A percentile compares a stretch with the other conserved stretches of the same genome.
These are phyloP conservation scores for Xerus inauris DNA, from an alignment of 2,113 vertebrate genomes.

Conservation along the genomic window DNA sequence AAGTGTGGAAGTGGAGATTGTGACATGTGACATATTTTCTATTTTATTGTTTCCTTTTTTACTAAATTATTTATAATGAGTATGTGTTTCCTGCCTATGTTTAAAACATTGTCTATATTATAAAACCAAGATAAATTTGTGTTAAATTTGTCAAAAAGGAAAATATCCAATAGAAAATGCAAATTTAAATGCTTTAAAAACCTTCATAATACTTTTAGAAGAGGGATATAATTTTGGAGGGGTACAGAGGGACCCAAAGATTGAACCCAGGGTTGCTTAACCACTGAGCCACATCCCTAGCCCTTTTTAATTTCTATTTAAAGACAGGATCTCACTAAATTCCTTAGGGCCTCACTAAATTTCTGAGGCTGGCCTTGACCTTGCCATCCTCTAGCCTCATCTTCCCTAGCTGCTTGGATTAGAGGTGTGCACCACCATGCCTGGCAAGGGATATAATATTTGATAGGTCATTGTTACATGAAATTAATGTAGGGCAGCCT, in stretches of 20 bases:
- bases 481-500: not conserved
- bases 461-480: not conserved
- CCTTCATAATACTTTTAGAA: not conserved
- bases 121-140: not conserved
- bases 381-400: too few relatives aligned
- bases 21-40: not conserved
- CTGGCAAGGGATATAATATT: not conserved
- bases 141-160: not conserved
- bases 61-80: not conserved
- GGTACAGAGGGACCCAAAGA: too few relatives aligned
- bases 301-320: too few relatives aligned
- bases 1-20: not conserved
- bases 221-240: too few relatives aligned
- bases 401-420: too few relatives aligned
- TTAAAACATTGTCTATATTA: not conserved
- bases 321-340: too few relatives aligned
- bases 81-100: not conserved
- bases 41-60: not conserved
- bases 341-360: too few relatives aligned
- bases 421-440: too few relatives aligned
- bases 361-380: too few relatives aligned
- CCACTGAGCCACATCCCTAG: too few relatives aligned
- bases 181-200: not conserved
- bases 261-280: too few relatives aligned
- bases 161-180: not conserved